Base-by-base conservation (phyloP, 2,113 vertebrate genomes). In the Lonchura striata region DNA sequence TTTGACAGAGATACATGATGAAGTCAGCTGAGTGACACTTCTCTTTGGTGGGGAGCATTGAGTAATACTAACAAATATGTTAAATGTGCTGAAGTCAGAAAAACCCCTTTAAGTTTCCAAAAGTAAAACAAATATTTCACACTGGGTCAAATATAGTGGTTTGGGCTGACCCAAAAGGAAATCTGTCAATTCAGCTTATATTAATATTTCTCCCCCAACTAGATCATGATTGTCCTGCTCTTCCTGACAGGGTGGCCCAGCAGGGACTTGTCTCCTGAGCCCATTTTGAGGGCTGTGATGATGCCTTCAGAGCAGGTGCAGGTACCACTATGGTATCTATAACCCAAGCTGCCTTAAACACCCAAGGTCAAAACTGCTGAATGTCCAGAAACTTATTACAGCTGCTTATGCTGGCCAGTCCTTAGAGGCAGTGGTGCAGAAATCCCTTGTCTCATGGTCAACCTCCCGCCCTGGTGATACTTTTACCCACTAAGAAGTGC, bases 201-300 rank as follows among this genome's bases (percentile, higher is more conserved):
- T 7, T 27, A 49, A 49, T 20, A 2, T 13, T 80, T 87, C 65
- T 13, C 56, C 30, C 42, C 50, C 23, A 66, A 1, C 8, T 63
- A 66, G 28, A 31, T 11, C 1, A 1, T 1, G 1, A 33, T 37
- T 82, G 6, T 31, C 22, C 41, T 64, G 6, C 37, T 74, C 15
- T 82, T 17, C 31, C n/a, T 49, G 35, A 49, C 42, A 56, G 56
- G 6, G 28, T 37, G 22, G 31, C 31, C 56, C 49, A 70, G 25
- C 31, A 63, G 49, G 15, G 31, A 14, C 15, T 28, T 79, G n/a
- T 14, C 28, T 80, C 76, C 57, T 39, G 14, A 70, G 13, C 7
- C 28, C 16, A 4, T 30, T 54, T 30, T 47, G 53, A 47, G 23
- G 23, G 11, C 18, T 72, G 39, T 54, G 53, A 50, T 47, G 33